Conservation (phyloP, 2,113 vertebrate species). For the Cepphus grylle region DNA sequence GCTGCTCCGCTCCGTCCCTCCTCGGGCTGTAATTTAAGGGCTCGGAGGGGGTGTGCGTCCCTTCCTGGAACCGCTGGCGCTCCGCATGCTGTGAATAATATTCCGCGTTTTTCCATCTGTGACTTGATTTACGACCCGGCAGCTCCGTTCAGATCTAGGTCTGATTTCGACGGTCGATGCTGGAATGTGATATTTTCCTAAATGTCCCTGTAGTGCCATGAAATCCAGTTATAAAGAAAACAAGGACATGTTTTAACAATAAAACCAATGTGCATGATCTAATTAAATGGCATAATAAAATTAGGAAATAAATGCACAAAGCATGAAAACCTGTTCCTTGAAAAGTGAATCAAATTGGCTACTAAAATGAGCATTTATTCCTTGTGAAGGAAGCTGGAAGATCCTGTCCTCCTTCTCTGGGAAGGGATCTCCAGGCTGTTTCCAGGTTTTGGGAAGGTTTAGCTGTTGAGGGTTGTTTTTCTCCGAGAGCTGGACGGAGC, state of each 20-base stretch:
- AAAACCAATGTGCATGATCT: conserved; percentile 75
- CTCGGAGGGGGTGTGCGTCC: neutral
- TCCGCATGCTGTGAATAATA: conserved; percentile 35
- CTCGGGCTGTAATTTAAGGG: neutral
- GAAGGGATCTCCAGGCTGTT: neutral
- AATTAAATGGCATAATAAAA: conserved; percentile 80
- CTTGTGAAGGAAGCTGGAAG: neutral
- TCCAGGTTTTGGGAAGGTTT: neutral
- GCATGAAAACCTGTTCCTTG: conserved; percentile 64
- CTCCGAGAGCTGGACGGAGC: neutral
- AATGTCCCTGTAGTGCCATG: conserved; percentile 69
- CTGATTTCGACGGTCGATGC: conserved; percentile 46
- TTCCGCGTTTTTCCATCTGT: conserved; percentile 47
- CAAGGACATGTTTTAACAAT: conserved; percentile 77
- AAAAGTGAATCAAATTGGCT: conserved; percentile 51
- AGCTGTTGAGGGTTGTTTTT: neutral
- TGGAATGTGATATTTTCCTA: conserved; percentile 67
- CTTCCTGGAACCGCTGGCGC: conserved; percentile 14
- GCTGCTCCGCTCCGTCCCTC: neutral
- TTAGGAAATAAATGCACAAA: conserved; percentile 70
- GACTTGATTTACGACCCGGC: conserved; percentile 50
- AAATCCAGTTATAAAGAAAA: conserved; percentile 79
- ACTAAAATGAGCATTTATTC: neutral
- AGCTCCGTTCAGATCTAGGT: conserved; percentile 10
- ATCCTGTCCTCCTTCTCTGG: neutral